Base-by-base conservation (phyloP, 2,797 vertebrate species). In the Mionectes olivaceus region DNA sequence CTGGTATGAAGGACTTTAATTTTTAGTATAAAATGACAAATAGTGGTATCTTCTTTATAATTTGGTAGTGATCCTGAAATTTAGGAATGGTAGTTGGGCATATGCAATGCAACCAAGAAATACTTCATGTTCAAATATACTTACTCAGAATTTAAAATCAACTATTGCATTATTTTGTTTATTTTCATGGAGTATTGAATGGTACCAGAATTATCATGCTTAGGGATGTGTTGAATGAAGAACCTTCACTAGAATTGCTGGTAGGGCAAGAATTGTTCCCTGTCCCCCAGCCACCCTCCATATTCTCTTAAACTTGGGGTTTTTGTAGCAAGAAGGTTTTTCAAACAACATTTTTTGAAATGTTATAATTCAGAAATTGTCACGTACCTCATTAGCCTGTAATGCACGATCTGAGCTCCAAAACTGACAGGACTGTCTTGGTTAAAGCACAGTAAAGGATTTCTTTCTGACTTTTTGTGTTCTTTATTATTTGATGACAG, bases 401-500 rank as follows among this genome's bases (percentile, higher is more conserved):
- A 46, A 30, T 35, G 30, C 3, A 0, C 1, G 0, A 61, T 81
- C 43, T 73, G 49, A 83, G 49, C 76, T 77, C 73, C 27, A 10
- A 68, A 75, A 61, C 83, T 88, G 52, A 87, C 52, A 88, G 52
- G 79, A 70, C 13, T 32, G 16, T 77, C 69, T 57, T n/a, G 35
- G 53, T 86, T 57, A 53, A 83, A 73, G 19, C 43, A 21, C 43
- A 68, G 77, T 84, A 46, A 89, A 67, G 33, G 67, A 89, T 93
- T 83, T 5, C 32, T 41, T 77, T 94, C 49, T 80, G 44, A 39
- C n/a, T 87, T 87, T 43, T 71, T 80, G 35, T 75, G 27, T 7
- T 61, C 81, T 92, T 91, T 71, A 80, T 94, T 77, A 57, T 94
- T 82, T 89, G 61, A 61, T 90, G 87, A 80, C 86, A 78, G 86